These are phyloP conservation scores for Musca vetustissima DNA, from an alignment of 1,140 invertebrate species.

Conservation along the genomic window DNA sequence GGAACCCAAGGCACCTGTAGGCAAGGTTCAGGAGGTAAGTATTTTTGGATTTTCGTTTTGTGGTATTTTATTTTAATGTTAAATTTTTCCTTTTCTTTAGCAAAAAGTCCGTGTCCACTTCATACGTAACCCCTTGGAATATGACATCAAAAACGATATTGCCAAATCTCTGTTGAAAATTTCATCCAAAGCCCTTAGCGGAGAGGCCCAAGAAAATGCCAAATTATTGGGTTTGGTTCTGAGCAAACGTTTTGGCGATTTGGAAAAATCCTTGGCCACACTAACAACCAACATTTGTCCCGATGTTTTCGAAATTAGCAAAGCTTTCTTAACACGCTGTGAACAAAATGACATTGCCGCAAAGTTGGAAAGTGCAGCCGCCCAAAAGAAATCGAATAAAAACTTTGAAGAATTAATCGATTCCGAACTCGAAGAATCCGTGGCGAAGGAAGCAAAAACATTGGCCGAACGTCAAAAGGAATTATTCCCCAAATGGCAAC, in stretches of 20 bases:
- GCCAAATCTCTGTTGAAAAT: constrained; percentile 26
- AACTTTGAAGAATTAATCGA: constrained; percentile 1
- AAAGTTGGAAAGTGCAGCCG: constrained; percentile 1
- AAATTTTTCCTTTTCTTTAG: constrained; percentile 61
- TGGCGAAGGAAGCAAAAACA: constrained; percentile 60
- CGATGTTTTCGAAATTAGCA: not conserved
- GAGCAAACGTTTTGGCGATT: not conserved
- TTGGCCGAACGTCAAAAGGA: constrained; percentile 61
- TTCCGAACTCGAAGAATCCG: constrained; percentile 32
- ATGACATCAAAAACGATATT: constrained; percentile 14
- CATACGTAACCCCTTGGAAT: not conserved
- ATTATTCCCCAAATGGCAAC: constrained; percentile 47
- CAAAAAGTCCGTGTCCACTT: constrained; percentile 26
- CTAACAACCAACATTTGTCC: not conserved
- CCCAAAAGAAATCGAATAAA: not conserved
- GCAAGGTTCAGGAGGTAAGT: constrained; percentile 36
- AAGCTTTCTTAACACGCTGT: not conserved
- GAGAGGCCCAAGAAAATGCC: not conserved
- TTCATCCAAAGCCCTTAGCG: no score
- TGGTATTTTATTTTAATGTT: constrained; percentile 66
- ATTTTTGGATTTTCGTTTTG: constrained; percentile 63
- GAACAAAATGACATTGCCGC: constrained; percentile 19
- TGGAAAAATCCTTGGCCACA: not conserved
- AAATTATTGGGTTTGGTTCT: not conserved
- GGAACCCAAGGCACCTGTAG: constrained; percentile 26